Conservation (phyloP, 2,113 vertebrate species). For the Gallinago undulata region DNA sequence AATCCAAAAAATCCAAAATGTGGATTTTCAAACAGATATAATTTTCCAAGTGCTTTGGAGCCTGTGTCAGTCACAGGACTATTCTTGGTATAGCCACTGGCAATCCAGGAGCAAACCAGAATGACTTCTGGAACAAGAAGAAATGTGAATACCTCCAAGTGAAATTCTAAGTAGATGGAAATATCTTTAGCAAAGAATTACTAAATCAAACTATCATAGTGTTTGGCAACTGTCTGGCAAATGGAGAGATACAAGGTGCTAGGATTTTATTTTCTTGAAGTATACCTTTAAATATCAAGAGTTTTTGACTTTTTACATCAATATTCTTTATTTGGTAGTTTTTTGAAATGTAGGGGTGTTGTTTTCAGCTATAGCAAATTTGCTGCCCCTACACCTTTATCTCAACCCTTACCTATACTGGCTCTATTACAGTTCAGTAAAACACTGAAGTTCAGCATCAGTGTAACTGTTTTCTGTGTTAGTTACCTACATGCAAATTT, state of each 20-base stretch:
- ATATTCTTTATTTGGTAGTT: not conserved
- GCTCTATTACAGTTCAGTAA: not conserved
- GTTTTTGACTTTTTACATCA: not conserved
- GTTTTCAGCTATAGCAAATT: not conserved
- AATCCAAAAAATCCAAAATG: not conserved
- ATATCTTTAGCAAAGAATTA: not conserved
- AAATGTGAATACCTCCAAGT: not conserved
- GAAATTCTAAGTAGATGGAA: not conserved
- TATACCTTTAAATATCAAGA: not conserved
- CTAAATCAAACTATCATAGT: not conserved
- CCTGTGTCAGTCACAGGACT: not conserved
- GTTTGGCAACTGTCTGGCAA: not conserved
- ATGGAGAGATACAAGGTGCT: not conserved
- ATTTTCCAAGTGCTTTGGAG: slow-evolving; percentile 6
- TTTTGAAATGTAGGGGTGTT: not conserved
- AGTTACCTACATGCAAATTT: not conserved
- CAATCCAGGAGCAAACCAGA: not conserved
- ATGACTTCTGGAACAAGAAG: slow-evolving; percentile 11
- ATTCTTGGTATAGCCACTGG: slow-evolving; percentile 11
- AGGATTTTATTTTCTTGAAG: not conserved
- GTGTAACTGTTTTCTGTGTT: not conserved
- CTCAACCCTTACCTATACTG: not conserved
- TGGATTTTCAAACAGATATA: not conserved
- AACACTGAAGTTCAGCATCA: not conserved
- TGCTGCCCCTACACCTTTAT: not conserved